These are phyloP conservation scores for Alosa alosa DNA, from an alignment of 2,113 vertebrate species.

Conservation along the genomic window DNA sequence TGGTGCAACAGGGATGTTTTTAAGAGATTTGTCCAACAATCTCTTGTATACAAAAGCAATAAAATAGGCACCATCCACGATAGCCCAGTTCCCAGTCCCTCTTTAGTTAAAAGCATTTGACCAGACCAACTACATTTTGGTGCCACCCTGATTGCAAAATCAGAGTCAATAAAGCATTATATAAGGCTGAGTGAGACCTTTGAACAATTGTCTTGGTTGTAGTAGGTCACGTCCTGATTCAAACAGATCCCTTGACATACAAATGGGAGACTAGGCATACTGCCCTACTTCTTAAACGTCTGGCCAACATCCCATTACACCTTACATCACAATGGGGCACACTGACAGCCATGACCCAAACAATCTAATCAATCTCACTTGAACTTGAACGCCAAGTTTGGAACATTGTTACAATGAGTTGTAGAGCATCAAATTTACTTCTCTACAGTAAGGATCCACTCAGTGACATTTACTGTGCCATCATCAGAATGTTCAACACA, in stretches of 20 bases:
- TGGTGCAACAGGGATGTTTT: not conserved
- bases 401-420: not conserved
- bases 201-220: constrained; percentile 33
- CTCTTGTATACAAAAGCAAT: not conserved
- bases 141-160: constrained; percentile 35
- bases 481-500: not conserved
- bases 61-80: not conserved
- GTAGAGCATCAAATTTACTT: not conserved
- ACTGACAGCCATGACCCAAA: not conserved
- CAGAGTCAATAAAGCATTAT: constrained; percentile 25
- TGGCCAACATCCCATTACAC: not conserved
- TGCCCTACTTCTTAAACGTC: constrained; percentile 41
- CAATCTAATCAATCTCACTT: not conserved
- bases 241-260: not conserved
- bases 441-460: not conserved
- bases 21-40: not conserved
- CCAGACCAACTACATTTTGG: not conserved
- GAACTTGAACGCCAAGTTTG: not conserved
- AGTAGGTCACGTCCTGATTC: constrained; percentile 50
- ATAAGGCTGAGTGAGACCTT: constrained; percentile 20
- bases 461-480: not conserved
- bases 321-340: not conserved
- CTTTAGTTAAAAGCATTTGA: not conserved
- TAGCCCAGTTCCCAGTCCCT: not conserved
- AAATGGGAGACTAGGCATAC: constrained; percentile 31